Evolutionary conservation across 2,797 vertebrate genomes (phyloP).

Genomic region (Leptodon cayanensis): DNA sequence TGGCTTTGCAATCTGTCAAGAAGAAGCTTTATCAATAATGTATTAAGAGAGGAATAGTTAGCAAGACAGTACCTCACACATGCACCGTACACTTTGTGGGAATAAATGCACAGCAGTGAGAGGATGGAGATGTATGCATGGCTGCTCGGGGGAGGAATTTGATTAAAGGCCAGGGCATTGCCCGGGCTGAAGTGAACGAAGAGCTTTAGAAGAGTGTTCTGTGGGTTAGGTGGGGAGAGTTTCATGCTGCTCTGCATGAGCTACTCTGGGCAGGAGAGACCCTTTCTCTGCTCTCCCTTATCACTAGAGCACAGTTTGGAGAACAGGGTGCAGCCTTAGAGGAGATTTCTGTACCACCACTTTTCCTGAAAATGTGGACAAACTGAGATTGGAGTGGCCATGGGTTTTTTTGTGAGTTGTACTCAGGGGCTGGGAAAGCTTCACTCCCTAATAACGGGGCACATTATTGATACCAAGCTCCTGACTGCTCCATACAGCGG

Average conservation of each 20-base stretch:
- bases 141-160: background rate
- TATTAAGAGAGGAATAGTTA: background rate
- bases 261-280: background rate
- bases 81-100: background rate
- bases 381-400: background rate
- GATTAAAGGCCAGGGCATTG: background rate
- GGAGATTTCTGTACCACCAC: background rate
- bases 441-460: background rate
- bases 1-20: background rate
- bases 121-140: background rate
- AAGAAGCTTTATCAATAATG: conserved; percentile 40
- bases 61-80: background rate
- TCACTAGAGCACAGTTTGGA: accelerated
- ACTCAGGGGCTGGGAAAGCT: background rate
- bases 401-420: background rate
- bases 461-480: background rate
- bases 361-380: background rate
- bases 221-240: background rate
- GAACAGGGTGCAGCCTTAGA: background rate
- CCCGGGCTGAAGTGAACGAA: background rate
- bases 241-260: accelerated
- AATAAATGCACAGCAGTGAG: background rate
- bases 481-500: background rate
- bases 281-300: background rate
- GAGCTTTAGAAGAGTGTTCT: background rate